Evolutionary conservation across 2,797 vertebrate species (phyloP), one percentile per base, ranked within the genome.

Genomic region (Sitta carolinensis): DNA sequence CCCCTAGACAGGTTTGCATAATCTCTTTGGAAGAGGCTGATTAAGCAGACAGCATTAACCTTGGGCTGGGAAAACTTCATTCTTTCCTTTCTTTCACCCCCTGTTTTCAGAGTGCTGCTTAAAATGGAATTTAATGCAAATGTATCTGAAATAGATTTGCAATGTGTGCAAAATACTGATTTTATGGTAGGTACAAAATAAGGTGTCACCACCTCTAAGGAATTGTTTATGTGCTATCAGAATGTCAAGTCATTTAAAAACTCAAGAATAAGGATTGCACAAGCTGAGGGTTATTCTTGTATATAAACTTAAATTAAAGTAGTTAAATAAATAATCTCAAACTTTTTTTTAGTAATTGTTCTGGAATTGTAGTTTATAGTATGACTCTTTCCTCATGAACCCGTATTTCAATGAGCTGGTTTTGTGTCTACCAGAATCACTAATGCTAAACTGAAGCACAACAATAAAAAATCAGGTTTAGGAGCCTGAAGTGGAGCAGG

Each of bases 11-110:
- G 62, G 90, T 90, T 94, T 88, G 79, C 83, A 86, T 80, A 86
- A 91, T 23, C 25, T 38, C 38, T 80, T 95, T 93, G 68, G 42
- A 70, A 93, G 84, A 81, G 81, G 66, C 90, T 93, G 92, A 72
- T 64, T 72, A 90, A 84, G 62, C 92, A 86, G 92, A 78, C 54
- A 38, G 59, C 7, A 2, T 83, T 90, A 88, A 43, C 54, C 66
- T 54, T 75, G 40, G 42, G 81, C 89, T 27, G 50, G 89, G 83
- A 47, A 80, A 84, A 54, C 83, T 20, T 95, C 42, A 61, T 93
- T 93, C 34, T 84, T 89, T 48, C 43, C 61, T 48, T 80, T 52
- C 45, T 75, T 81, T 59, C 23, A 40, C 7, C 22, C 4, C 11
- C 19, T 52, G 9, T 63, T 62, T 84, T 58, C 51, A 38, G 32